Evolutionary conservation across 2,113 vertebrate genomes (phyloP), one percentile per base, ranked within the genome.

Genomic region (Cercopithecus mona): DNA sequence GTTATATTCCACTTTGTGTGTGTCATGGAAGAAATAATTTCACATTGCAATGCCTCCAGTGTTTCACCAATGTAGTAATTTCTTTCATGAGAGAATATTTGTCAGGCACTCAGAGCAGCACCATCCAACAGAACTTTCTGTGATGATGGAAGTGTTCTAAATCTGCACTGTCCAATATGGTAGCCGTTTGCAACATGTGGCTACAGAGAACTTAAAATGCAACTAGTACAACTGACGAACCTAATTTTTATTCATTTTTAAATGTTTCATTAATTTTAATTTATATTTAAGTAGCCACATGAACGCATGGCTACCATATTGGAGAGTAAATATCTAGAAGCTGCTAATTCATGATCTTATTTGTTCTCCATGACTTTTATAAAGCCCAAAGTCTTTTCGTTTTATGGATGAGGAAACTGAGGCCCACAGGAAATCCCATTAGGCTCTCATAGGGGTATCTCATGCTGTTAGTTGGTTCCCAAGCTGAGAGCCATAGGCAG

Each of bases 1-100:
- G 0, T 16, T 3, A 3, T 16, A 30, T 14, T 64, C 43, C 5
- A 2, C 13, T 43, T 22, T 3, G 1, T 4, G 40, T 22, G 48
- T 2, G 18, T 55, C 5, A 2, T 0, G 5, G 30, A 27, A 52
- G 50, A 72, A 73, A 38, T 6, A 40, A 30, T 40, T 38, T 17
- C 23, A 25, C 25, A 5, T 11, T 0, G 0, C 8, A 16, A 23
- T 6, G 16, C 48, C 80, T 17, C 72, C 2, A 2, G 1, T n/a
- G 22, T 14, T 35, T 78, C 55, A 5, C 38, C n/a, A 14, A 0
- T 6, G 32, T n/a, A 32, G 35, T 2, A 2, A 17, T 6, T 13
- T n/a, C 79, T 40, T 57, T 45, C 4, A 0, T 3, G 2, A 38
- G 32, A 4, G 30, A 4, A 66, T 75, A 10, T 55, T 20, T 22